phyloP scores from a whole-genome alignment of 2,888 invertebrate species.

The Apamea anceps region DNA sequence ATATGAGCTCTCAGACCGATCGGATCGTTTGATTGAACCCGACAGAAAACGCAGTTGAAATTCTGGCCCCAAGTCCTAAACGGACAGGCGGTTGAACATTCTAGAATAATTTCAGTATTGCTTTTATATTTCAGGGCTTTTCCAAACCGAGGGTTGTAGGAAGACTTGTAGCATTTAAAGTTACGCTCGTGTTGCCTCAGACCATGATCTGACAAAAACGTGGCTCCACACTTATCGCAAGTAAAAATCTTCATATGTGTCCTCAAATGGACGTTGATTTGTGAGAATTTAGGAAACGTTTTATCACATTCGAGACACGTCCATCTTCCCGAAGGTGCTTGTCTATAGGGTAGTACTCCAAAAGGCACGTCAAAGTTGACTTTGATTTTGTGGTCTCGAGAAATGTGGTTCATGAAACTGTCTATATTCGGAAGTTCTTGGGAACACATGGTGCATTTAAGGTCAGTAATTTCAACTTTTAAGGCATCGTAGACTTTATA shows the following conservation, averaged over 20 bases:
- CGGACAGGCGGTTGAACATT: constrained; percentile 86
- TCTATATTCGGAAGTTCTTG: constrained; percentile 79
- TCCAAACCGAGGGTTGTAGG: constrained; percentile 85
- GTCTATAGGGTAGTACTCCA: constrained; percentile 85
- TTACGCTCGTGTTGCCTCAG: constrained; percentile 84
- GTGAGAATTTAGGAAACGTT: constrained; percentile 83
- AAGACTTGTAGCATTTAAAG: constrained; percentile 85
- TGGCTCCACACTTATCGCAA: constrained; percentile 86
- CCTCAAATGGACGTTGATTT: constrained; percentile 85
- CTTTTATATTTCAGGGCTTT: constrained; percentile 85
- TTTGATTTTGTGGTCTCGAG: constrained; percentile 79
- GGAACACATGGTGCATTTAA: constrained; percentile 83
- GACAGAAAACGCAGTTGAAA: constrained; percentile 86
- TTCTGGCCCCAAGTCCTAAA: constrained; percentile 88
- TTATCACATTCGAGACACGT: constrained; percentile 86
- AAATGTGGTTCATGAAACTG: constrained; percentile 83
- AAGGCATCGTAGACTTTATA: constrained; percentile 86
- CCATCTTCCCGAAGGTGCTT: constrained; percentile 82
- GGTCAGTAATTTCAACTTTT: constrained; percentile 85
- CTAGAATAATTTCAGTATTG: constrained; percentile 86
- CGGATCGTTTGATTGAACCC: constrained; percentile 86
- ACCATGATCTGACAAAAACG: constrained; percentile 85
- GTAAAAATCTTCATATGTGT: constrained; percentile 86
- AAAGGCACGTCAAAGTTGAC: constrained; percentile 86
- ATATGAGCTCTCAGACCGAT: constrained; percentile 85